Evolutionary conservation across 2,888 invertebrate species (phyloP).

Genomic region (Drosophila putrida): DNA sequence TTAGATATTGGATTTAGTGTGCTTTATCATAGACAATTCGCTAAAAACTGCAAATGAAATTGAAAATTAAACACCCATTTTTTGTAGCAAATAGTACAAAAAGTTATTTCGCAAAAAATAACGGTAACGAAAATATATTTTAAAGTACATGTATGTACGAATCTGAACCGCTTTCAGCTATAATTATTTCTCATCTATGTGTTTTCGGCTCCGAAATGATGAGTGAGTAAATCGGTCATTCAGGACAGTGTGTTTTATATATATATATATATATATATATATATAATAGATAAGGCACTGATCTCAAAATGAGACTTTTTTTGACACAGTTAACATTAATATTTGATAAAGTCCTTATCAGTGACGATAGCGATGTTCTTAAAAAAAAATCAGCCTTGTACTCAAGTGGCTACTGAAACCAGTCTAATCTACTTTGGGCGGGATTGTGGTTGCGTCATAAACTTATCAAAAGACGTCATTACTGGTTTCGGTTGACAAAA

Average conservation of each 20-base stretch:
- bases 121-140: too few relatives aligned
- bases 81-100: too few relatives aligned
- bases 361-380: slow-evolving; percentile 15
- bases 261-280: not conserved
- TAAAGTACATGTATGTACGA: too few relatives aligned
- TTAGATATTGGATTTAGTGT: too few relatives aligned
- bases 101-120: too few relatives aligned
- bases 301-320: not conserved
- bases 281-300: not conserved
- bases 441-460: slow-evolving; percentile 31
- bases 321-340: not conserved
- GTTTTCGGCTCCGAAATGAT: too few relatives aligned
- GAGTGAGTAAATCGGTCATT: too few relatives aligned
- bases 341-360: slow-evolving; percentile 21
- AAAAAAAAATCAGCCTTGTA: slow-evolving; percentile 1
- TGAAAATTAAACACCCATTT: too few relatives aligned
- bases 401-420: slow-evolving; percentile 14
- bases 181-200: too few relatives aligned
- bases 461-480: slow-evolving; percentile 42
- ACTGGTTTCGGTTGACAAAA: slow-evolving; percentile 10
- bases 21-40: too few relatives aligned
- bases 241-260: not conserved
- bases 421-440: slow-evolving; percentile 36
- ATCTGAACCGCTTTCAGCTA: too few relatives aligned
- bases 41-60: too few relatives aligned